Evolutionary conservation across 1,140 invertebrate genomes (phyloP).

Genomic region (Drosophila ogumai): DNA sequence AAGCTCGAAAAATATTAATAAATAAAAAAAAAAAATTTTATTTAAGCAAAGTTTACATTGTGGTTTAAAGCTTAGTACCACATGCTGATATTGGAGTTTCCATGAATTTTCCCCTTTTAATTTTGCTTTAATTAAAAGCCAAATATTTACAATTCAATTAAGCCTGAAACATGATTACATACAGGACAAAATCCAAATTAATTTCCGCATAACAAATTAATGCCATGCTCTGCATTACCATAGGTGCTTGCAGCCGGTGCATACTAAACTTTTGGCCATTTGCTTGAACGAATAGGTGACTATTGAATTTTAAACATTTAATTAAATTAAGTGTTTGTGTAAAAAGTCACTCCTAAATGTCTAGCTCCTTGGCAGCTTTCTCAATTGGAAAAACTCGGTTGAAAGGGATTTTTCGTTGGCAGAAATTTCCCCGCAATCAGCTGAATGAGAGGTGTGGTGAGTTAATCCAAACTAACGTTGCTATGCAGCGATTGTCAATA

Average conservation of each 20-base stretch:
- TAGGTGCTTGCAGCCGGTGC: neutral
- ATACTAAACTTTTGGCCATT: neutral
- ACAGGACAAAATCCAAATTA: slow-evolving; percentile 5
- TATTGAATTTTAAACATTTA: slow-evolving; percentile 1
- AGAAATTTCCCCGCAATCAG: slow-evolving; percentile 9
- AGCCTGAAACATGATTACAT: slow-evolving; percentile 3
- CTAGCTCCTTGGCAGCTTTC: neutral
- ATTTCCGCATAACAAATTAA: slow-evolving; percentile 13
- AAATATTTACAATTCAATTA: slow-evolving; percentile 19
- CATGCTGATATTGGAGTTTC: neutral
- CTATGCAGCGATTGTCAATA: neutral
- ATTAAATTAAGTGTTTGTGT: neutral
- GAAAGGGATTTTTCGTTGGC: slow-evolving; percentile 19
- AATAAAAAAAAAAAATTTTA: too few species aligned
- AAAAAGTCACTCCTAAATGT: neutral
- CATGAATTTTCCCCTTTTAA: neutral
- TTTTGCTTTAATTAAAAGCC: slow-evolving; percentile 10
- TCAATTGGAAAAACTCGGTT: neutral
- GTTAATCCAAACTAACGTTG: slow-evolving; percentile 2
- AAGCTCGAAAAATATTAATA: too few species aligned
- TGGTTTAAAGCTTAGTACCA: neutral
- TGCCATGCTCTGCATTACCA: slow-evolving; percentile 6
- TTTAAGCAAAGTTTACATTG: slow-evolving; percentile 5
- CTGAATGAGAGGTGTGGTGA: slow-evolving; percentile 11
- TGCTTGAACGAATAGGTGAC: neutral